Conservation (phyloP, 2,888 invertebrate species). For the Lasioglossum morio region DNA sequence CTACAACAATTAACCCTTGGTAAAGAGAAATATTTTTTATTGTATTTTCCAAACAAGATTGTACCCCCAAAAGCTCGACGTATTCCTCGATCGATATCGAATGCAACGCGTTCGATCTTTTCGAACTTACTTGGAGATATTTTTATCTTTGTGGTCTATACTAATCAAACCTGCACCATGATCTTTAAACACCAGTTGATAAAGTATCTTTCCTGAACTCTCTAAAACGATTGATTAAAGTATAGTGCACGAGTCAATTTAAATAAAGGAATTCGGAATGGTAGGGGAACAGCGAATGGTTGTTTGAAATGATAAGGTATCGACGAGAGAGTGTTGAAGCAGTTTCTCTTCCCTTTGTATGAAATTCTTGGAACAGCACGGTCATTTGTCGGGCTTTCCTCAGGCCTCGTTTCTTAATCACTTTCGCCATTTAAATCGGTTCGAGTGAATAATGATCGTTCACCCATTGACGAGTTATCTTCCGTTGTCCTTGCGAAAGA, state of each 20-base stretch:
- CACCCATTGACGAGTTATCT: not conserved
- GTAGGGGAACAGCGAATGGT: not conserved
- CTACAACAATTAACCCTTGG: not conserved
- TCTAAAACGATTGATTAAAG: not conserved
- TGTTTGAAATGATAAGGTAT: not conserved
- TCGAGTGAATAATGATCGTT: slow-evolving; percentile 12
- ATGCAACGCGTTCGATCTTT: too few relatives aligned
- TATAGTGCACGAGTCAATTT: not conserved
- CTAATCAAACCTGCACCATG: not conserved
- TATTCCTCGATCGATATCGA: too few relatives aligned
- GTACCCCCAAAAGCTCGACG: too few relatives aligned
- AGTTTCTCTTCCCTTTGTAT: not conserved
- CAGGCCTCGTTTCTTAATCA: slow-evolving; percentile 12
- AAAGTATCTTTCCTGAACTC: not conserved
- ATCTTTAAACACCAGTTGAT: not conserved
- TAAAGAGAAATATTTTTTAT: not conserved
- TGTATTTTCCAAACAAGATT: not conserved
- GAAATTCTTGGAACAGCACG: not conserved
- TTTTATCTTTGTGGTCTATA: not conserved
- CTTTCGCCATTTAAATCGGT: not conserved
- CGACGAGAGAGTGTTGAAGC: not conserved
- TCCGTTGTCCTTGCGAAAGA: slow-evolving; percentile 13
- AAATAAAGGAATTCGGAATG: not conserved
- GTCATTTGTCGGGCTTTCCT: not conserved
- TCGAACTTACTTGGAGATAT: not conserved